Conservation (phyloP, 35 echinoderm and acorn worm genomes). For the Anneissia japonica region DNA sequence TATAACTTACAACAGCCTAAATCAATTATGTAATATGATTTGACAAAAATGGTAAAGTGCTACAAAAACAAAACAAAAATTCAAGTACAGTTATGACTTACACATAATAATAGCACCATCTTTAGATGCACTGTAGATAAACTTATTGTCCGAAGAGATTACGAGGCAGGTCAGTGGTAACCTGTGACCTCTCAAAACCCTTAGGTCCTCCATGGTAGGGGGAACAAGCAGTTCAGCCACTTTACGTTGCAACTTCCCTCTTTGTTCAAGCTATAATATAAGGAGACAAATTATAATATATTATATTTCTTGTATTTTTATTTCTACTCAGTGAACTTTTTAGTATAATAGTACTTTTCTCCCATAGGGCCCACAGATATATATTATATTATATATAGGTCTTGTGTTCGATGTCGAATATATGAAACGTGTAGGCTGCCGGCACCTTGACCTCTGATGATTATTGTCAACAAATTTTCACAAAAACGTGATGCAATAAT, state of each 20-base stretch:
- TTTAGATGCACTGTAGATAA: slow-evolving; percentile 81
- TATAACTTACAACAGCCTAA: too few relatives aligned
- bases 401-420: too few relatives aligned
- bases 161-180: slow-evolving; percentile 87
- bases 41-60: not conserved
- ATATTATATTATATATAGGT: too few relatives aligned
- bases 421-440: too few relatives aligned
- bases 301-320: too few relatives aligned
- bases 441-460: too few relatives aligned
- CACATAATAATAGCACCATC: slow-evolving; percentile 96
- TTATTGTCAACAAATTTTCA: too few relatives aligned
- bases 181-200: slow-evolving; percentile 76
- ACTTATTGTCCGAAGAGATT: slow-evolving; percentile 76
- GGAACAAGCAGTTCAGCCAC: slow-evolving; percentile 56
- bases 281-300: not conserved
- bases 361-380: too few relatives aligned
- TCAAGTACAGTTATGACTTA: slow-evolving; percentile 36
- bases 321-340: too few relatives aligned
- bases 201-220: slow-evolving; percentile 56
- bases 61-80: not conserved
- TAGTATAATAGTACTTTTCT: too few relatives aligned
- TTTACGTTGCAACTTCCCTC: slow-evolving; percentile 60
- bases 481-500: too few relatives aligned
- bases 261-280: slow-evolving; percentile 73
- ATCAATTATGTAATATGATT: too few relatives aligned